Evolutionary conservation across 2,888 invertebrate genomes (phyloP).

Genomic region (Philonicus albiceps): DNA sequence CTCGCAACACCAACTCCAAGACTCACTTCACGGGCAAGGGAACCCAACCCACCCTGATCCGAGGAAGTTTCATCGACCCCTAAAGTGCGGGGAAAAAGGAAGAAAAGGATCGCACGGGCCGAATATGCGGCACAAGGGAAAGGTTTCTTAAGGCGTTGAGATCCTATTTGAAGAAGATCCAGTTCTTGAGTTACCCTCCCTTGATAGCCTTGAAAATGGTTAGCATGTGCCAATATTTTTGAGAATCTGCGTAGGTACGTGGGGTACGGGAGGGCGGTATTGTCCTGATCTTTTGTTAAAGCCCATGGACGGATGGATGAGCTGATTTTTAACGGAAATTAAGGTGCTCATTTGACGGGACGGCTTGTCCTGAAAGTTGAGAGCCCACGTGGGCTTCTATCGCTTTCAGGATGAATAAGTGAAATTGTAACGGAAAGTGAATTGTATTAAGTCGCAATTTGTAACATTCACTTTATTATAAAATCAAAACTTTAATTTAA

Average conservation of each 20-base stretch:
- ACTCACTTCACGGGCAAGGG: background rate
- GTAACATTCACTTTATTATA: background rate
- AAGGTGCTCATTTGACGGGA: constrained; percentile 15
- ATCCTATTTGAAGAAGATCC: background rate
- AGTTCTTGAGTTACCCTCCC: background rate
- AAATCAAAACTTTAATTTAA: background rate
- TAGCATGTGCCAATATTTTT: constrained; percentile 28
- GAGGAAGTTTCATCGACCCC: background rate
- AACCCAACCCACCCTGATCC: background rate
- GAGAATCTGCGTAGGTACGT: constrained; percentile 7
- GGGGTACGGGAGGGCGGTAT: background rate
- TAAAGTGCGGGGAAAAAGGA: background rate
- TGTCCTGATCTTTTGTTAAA: constrained; percentile 7
- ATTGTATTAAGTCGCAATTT: background rate
- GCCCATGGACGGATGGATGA: constrained; percentile 12
- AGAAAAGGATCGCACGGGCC: background rate
- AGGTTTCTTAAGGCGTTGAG: background rate
- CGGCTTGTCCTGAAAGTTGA: background rate
- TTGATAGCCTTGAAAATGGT: constrained; percentile 16
- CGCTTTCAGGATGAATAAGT: background rate
- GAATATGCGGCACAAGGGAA: background rate
- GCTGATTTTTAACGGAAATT: constrained; percentile 43
- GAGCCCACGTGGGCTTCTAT: background rate
- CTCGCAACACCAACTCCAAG: background rate
- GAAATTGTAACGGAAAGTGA: background rate